These are phyloP conservation scores for Chalcosyrphus nemorum DNA, from an alignment of 2,888 invertebrate species.

Conservation along the genomic window DNA sequence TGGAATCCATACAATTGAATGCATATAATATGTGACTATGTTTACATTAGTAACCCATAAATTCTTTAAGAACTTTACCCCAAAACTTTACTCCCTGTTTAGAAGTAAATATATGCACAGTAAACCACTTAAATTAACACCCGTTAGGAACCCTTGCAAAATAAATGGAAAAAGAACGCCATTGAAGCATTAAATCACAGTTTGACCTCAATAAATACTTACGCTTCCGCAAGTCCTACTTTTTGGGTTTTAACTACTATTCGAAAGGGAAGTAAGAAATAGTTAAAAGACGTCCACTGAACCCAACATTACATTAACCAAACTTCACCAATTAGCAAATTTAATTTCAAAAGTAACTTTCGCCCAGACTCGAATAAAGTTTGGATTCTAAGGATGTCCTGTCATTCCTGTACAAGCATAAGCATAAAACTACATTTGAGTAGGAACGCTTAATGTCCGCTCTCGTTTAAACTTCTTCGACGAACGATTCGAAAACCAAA, in stretches of 20 bases:
- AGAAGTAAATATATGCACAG: background rate
- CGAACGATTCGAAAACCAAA: constrained; percentile 13
- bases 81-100: background rate
- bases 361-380: background rate
- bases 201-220: constrained; percentile 46
- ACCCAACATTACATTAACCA: constrained; percentile 42
- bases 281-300: constrained; percentile 13
- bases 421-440: constrained; percentile 22
- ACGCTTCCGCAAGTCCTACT: background rate
- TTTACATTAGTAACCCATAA: no score
- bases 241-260: constrained; percentile 42
- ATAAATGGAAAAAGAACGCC: background rate
- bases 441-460: constrained; percentile 10
- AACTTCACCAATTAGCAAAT: constrained; percentile 67
- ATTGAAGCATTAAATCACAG: constrained; percentile 23
- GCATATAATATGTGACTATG: background rate
- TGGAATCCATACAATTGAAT: background rate
- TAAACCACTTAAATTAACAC: background rate
- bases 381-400: constrained; percentile 30
- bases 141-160: background rate
- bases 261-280: constrained; percentile 20
- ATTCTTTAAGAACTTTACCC: background rate
- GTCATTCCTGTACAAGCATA: background rate
- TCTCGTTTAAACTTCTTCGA: constrained; percentile 18
- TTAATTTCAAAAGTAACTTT: constrained; percentile 40